These are phyloP conservation scores for Petrocephalus sullivani DNA, from an alignment of 2,797 vertebrate species.

Conservation along the genomic window DNA sequence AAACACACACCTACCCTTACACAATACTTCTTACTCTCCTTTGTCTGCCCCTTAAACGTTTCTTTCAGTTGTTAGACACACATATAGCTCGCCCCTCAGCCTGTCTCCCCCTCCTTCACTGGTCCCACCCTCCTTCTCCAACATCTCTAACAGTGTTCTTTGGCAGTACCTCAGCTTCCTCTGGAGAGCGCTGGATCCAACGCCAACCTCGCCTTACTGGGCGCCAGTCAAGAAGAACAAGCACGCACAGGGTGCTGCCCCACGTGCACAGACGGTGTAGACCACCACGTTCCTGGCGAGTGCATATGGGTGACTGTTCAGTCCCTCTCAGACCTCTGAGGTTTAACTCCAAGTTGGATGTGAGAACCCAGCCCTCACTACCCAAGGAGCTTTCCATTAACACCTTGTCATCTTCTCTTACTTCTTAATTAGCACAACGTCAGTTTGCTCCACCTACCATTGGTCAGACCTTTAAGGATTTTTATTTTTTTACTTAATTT, in stretches of 20 bases:
- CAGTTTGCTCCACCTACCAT: too few species aligned
- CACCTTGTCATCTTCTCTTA: neutral
- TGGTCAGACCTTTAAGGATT: too few species aligned
- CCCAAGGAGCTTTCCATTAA: neutral
- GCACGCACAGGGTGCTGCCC: neutral
- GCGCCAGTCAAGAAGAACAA: slow-evolving; percentile 10
- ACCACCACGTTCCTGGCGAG: neutral
- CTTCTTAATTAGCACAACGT: neutral
- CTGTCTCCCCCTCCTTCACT: slow-evolving; percentile 32
- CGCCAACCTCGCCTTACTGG: slow-evolving; percentile 21
- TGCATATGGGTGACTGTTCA: neutral
- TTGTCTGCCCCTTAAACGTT: slow-evolving; percentile 29
- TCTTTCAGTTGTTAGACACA: neutral
- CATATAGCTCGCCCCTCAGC: neutral
- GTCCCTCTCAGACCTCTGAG: neutral
- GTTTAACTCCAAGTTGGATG: neutral
- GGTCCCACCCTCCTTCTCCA: slow-evolving; percentile 23
- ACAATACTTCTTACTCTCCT: neutral
- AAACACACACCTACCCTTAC: neutral
- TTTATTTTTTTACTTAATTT: too few species aligned
- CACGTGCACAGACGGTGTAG: neutral
- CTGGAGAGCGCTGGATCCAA: slow-evolving; percentile 38
- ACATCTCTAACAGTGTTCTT: slow-evolving; percentile 40
- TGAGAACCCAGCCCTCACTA: neutral
- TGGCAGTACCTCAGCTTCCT: slow-evolving; percentile 45